Conservation (phyloP, 37 sponge, comb jelly and placozoan species). For the Petrosia ficiformis region DNA sequence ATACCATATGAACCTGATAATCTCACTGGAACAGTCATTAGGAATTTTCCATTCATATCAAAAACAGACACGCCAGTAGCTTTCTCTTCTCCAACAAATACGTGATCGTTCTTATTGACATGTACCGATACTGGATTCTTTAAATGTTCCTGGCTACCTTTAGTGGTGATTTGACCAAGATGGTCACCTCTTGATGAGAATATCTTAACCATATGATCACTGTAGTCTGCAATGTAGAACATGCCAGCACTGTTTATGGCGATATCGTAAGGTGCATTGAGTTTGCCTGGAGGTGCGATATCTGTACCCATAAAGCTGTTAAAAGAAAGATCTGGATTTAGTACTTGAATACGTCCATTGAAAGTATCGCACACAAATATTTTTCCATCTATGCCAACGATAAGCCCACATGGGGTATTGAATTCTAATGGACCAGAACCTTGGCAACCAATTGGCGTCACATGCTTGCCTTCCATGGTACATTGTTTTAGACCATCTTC, state of each 20-base stretch:
- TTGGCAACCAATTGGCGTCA: constrained; percentile 4
- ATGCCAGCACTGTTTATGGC: constrained; percentile 32
- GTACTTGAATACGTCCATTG: constrained; percentile 36
- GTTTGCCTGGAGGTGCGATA: constrained; percentile 4
- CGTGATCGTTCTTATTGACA: constrained; percentile 11
- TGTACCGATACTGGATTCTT: constrained; percentile 7
- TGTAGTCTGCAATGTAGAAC: constrained; percentile 36
- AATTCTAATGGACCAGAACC: constrained; percentile 19
- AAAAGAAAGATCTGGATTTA: constrained; percentile 15
- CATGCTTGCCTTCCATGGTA: constrained; percentile 1
- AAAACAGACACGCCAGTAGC: constrained; percentile 10
- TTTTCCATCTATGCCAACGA: not conserved
- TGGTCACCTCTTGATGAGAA: constrained; percentile 11
- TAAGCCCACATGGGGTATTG: constrained; percentile 20
- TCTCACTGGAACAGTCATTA: not conserved
- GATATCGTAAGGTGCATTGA: constrained; percentile 27
- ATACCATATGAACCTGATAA: constrained; percentile 7
- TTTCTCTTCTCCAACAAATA: constrained; percentile 32
- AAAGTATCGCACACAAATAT: constrained; percentile 21
- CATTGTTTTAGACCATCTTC: constrained; percentile 6
- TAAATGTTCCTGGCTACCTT: not conserved
- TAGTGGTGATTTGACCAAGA: constrained; percentile 17
- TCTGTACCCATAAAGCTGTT: constrained; percentile 4
- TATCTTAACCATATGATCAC: constrained; percentile 28
- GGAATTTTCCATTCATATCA: constrained; percentile 2